A percentile compares a stretch with the other conserved stretches of the same genome.
Evolutionary conservation across 2,888 invertebrate species (phyloP).

Genomic region (Chymomyza caudatula): DNA sequence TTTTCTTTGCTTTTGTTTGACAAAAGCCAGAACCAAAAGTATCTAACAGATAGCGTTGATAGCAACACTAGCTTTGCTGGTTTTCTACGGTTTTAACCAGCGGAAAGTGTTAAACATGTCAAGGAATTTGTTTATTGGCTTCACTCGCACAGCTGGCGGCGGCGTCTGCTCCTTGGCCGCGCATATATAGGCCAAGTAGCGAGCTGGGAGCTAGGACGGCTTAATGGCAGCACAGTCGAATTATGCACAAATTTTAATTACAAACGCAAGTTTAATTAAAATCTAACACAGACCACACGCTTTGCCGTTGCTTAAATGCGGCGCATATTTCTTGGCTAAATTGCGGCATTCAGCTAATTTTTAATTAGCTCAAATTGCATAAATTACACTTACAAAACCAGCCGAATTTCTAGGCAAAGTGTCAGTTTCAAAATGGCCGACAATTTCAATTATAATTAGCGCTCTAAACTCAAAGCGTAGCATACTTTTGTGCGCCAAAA

Average conservation of each 20-base stretch:
- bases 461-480: slow-evolving; percentile 25
- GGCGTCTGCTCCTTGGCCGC: not conserved
- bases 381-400: slow-evolving; percentile 40
- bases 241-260: slow-evolving; percentile 61
- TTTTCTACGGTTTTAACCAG: slow-evolving; percentile 45
- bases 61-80: slow-evolving; percentile 40
- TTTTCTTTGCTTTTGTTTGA: slow-evolving; percentile 26
- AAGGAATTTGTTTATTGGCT: slow-evolving; percentile 73
- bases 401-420: not conserved
- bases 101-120: slow-evolving; percentile 75
- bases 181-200: not conserved
- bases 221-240: not conserved
- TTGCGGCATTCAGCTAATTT: slow-evolving; percentile 54
- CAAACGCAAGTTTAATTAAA: slow-evolving; percentile 64
- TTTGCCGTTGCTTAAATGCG: slow-evolving; percentile 34
- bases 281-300: slow-evolving; percentile 49
- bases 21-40: slow-evolving; percentile 54
- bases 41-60: not conserved
- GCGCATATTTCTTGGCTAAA: slow-evolving; percentile 43
- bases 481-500: slow-evolving; percentile 53
- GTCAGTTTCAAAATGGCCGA: slow-evolving; percentile 56
- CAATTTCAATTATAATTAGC: slow-evolving; percentile 61
- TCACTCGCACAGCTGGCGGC: slow-evolving; percentile 18
- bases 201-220: not conserved
- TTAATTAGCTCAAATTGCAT: slow-evolving; percentile 70